Base-by-base conservation (phyloP, 2,888 invertebrate species). In the Melinaea marsaeus region DNA sequence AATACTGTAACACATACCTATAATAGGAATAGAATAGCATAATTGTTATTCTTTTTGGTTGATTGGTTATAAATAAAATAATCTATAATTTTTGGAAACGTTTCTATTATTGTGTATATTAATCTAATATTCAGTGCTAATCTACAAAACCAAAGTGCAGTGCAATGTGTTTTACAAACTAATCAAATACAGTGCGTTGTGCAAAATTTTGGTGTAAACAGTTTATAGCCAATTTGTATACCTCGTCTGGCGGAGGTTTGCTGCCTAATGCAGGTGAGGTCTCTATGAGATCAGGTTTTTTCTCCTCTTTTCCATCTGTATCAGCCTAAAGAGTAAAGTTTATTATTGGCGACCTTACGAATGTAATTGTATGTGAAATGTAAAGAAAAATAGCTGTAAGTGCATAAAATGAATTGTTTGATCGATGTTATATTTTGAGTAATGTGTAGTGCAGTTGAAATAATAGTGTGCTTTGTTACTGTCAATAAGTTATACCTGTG, bases 271-370 rank as follows among this genome's bases (percentile, higher is more conserved):
- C 78, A 74, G 84, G 80, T 81, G 86, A 84, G 67, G 83, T 83
- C 79, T 77, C 84, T 83, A 89, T 81, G 70, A 84, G 79, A 68
- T 83, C 78, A 73, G 79, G 78, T 75, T 76, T 86, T 79, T 68
- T 77, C 74, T 81, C 80, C 64, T 81, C 79, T 75, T 79, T 86
- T 70, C 76, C 80, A 73, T 82, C 85, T 77, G 80, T 80, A 65
- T 86, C 86, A 81, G 87, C 89, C 90, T 90, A 90, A 69, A 86
- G 80, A 88, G 77, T 80, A 86, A 83, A 84, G 80, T 76, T 66
- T 55, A 79, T 84, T 83, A 84, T 74, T 83, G 86, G 86, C 87
- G 85, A 89, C 84, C 83, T 69, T 84, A 84, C 84, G 83, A 80
- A 71, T 47, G 60, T 73, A 69, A 68, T 13, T 34, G 58, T 45